A percentile compares a stretch with the other conserved stretches of the same genome.
These are phyloP conservation scores for Xiphorhynchus elegans DNA, from an alignment of 2,113 vertebrate species.

Conservation along the genomic window DNA sequence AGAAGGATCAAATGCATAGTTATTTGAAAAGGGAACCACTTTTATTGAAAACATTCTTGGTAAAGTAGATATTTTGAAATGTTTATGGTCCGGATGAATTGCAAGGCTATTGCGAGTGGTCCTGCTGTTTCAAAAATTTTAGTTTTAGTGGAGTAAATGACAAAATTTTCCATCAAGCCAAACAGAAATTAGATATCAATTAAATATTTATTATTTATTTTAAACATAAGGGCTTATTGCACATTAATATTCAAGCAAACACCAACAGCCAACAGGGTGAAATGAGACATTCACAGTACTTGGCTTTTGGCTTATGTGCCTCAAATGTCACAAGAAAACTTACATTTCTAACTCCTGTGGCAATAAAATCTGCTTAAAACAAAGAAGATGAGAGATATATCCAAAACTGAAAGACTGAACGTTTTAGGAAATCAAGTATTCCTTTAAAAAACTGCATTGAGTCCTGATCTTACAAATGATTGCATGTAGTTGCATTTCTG, in stretches of 20 bases:
- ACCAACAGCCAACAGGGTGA: background rate
- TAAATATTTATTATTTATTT: background rate
- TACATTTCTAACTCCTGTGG: background rate
- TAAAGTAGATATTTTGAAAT: background rate
- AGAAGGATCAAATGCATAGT: background rate
- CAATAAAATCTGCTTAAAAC: background rate
- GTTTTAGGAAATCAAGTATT: background rate
- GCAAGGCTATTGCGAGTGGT: background rate
- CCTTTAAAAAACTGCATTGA: background rate
- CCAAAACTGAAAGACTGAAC: background rate
- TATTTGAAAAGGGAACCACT: conserved; percentile 12
- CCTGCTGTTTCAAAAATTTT: background rate
- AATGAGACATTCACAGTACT: background rate
- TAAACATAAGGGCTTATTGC: background rate
- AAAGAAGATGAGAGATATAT: background rate
- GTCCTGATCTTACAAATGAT: background rate
- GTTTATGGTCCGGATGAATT: background rate
- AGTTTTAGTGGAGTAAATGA: background rate
- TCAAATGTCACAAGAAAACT: background rate
- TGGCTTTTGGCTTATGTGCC: background rate
- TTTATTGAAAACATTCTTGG: background rate
- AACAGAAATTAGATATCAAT: background rate
- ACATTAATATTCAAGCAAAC: background rate
- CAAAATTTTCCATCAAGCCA: background rate
- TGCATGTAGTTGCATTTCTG: background rate